Evolutionary conservation across 2,797 vertebrate genomes (phyloP).

Genomic region (Pterois miles): DNA sequence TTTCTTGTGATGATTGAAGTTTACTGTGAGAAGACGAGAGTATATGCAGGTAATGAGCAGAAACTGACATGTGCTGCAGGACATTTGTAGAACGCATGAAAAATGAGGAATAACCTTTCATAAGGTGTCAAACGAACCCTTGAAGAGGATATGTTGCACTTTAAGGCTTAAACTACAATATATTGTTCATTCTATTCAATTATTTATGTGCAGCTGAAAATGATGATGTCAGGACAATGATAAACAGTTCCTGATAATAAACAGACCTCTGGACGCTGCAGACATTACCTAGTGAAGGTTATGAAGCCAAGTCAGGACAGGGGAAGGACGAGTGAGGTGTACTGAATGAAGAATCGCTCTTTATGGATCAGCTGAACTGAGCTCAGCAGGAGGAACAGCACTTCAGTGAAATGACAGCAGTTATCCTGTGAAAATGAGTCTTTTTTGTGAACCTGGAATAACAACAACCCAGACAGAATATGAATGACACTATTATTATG

Average conservation of each 20-base stretch:
- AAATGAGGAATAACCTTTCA: too few relatives aligned
- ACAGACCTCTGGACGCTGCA: background rate
- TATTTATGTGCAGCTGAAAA: background rate
- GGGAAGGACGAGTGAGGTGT: background rate
- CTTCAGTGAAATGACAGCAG: conserved; percentile 1
- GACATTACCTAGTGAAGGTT: background rate
- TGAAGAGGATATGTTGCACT: background rate
- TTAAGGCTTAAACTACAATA: background rate
- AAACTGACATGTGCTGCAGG: too few relatives aligned
- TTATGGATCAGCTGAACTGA: conserved; percentile 1
- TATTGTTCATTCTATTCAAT: background rate
- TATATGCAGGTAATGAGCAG: too few relatives aligned
- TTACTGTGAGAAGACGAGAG: too few relatives aligned
- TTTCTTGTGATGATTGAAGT: too few relatives aligned
- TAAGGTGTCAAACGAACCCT: too few relatives aligned
- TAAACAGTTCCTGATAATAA: background rate
- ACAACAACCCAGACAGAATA: conserved; percentile 21
- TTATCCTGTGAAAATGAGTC: conserved; percentile 6
- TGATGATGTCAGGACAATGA: background rate
- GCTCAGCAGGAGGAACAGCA: conserved; percentile 9
- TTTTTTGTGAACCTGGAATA: conserved; percentile 18
- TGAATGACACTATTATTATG: conserved; percentile 22
- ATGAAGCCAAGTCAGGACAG: background rate
- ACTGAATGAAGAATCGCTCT: background rate
- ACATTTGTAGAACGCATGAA: too few relatives aligned